Evolutionary conservation across 1,140 invertebrate genomes (phyloP).

Genomic region (Pentalonia nigronervosa): DNA sequence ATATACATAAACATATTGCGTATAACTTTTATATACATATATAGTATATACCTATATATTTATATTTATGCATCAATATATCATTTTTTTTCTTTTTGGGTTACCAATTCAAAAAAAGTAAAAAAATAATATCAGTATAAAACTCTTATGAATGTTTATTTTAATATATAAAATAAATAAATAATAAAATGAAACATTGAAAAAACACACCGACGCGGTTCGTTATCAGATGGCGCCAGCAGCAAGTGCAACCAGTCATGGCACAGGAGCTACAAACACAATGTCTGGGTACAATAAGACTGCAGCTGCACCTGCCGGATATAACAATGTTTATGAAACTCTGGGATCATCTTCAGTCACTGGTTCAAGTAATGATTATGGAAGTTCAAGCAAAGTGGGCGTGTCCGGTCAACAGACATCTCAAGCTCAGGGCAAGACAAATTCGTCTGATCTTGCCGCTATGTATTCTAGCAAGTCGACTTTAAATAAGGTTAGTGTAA

Average conservation of each 20-base stretch:
- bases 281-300: constrained; percentile 54
- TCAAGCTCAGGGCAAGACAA: constrained; percentile 46
- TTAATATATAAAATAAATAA: constrained; percentile 54
- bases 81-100: constrained; percentile 49
- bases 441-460: constrained; percentile 52
- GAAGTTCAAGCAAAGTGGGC: constrained; percentile 53
- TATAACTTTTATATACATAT: constrained; percentile 12
- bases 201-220: constrained; percentile 56
- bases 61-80: constrained; percentile 28
- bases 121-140: constrained; percentile 45
- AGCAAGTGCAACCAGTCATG: constrained; percentile 48
- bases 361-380: constrained; percentile 51
- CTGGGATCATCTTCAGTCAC: constrained; percentile 47
- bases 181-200: constrained; percentile 55
- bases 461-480: constrained; percentile 51
- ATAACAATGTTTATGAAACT: constrained; percentile 49
- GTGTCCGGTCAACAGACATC: constrained; percentile 47
- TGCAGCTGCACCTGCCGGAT: constrained; percentile 44
- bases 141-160: constrained; percentile 43
- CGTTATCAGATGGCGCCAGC: constrained; percentile 58
- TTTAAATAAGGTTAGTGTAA: constrained; percentile 35
- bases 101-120: constrained; percentile 31
- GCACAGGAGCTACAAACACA: constrained; percentile 43
- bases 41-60: neutral
- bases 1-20: neutral